A percentile compares a stretch with the other conserved stretches of the same genome.
These are phyloP conservation scores for Mormyrops boulengeri DNA, from an alignment of 2,797 vertebrate species.

Conservation along the genomic window DNA sequence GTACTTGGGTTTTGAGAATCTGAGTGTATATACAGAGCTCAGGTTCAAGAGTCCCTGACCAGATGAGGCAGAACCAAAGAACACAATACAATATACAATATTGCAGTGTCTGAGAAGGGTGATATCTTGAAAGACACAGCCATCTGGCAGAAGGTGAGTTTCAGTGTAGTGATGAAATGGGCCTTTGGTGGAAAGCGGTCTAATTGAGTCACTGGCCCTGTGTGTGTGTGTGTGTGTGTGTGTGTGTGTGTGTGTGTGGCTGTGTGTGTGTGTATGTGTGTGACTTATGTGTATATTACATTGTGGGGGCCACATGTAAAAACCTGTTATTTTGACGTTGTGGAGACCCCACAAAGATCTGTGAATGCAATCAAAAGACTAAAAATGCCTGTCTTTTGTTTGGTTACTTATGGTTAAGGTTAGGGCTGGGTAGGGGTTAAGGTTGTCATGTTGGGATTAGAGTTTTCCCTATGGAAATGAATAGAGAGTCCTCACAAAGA, in stretches of 20 bases:
- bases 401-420: too few relatives aligned
- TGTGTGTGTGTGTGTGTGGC: not conserved
- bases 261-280: too few relatives aligned
- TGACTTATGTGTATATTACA: too few relatives aligned
- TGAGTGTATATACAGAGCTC: conserved; percentile 10
- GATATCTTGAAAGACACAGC: not conserved
- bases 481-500: too few relatives aligned
- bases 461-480: too few relatives aligned
- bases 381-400: too few relatives aligned
- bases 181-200: not conserved
- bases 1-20: not conserved
- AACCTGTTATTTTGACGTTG: too few relatives aligned
- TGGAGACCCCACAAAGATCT: too few relatives aligned
- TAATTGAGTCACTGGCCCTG: not conserved
- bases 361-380: too few relatives aligned
- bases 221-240: not conserved
- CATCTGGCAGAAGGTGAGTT: not conserved
- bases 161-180: not conserved
- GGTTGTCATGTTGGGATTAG: too few relatives aligned
- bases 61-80: not conserved
- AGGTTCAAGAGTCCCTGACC: not conserved
- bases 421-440: too few relatives aligned
- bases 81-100: not conserved
- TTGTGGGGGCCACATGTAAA: too few relatives aligned
- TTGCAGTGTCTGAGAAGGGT: not conserved